Conservation (phyloP, 2,797 vertebrate genomes). For the Eleutherodactylus coqui region DNA sequence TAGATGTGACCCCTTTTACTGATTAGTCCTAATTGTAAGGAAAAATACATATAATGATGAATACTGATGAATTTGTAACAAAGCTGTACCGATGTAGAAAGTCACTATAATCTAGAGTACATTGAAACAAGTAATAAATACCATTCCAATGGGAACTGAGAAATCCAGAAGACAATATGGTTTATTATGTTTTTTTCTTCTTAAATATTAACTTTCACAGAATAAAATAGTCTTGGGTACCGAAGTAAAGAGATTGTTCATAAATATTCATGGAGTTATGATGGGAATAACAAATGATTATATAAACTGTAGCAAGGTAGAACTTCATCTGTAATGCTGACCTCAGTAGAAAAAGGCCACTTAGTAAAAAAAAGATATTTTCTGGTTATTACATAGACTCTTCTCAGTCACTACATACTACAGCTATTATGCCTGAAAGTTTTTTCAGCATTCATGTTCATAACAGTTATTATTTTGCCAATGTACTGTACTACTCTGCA, state of each 20-base stretch:
- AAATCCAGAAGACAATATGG: neutral
- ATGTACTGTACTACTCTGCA: neutral
- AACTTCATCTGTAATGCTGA: constrained; percentile 46
- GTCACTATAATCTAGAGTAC: neutral
- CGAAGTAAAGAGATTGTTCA: neutral
- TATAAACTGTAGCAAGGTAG: constrained; percentile 60
- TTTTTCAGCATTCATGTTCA: neutral
- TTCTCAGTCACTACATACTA: neutral
- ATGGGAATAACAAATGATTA: constrained; percentile 59
- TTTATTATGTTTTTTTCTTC: no score
- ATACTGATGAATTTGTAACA: no score
- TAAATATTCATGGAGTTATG: constrained; percentile 61
- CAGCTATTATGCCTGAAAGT: neutral
- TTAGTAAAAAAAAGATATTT: neutral
- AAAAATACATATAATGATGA: no score
- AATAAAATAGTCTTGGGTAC: constrained; percentile 44
- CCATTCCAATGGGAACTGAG: neutral
- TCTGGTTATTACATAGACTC: neutral
- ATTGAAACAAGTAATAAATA: neutral
- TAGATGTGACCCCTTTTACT: no score
- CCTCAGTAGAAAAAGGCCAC: constrained; percentile 51
- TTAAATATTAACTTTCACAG: neutral
- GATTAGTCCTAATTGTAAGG: no score
- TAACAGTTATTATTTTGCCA: neutral
- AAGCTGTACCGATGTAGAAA: neutral